Conservation (phyloP, 2,113 vertebrate genomes). For the Nibea albiflora region DNA sequence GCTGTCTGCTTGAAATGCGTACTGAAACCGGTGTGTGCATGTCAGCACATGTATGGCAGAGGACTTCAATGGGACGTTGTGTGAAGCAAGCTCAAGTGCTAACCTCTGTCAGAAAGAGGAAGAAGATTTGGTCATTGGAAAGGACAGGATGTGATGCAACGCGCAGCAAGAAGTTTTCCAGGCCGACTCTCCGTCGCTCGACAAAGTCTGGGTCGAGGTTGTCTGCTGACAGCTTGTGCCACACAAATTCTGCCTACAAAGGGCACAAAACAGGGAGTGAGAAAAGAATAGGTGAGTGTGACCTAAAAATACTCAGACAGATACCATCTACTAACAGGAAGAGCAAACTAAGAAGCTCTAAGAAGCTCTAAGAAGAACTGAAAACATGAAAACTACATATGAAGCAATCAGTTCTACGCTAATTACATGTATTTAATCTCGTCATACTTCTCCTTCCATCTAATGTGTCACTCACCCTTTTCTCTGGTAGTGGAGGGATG, state of each 20-base stretch:
- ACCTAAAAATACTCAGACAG: neutral
- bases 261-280: constrained; percentile 37
- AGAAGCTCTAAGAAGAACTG: no score
- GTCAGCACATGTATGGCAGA: neutral
- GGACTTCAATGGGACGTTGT: neutral
- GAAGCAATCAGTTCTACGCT: neutral
- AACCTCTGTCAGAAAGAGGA: constrained; percentile 93
- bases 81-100: neutral
- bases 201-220: constrained; percentile 98
- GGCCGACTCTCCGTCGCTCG: constrained; percentile 91
- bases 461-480: constrained; percentile 87
- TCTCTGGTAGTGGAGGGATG: constrained; percentile 93
- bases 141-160: constrained; percentile 92
- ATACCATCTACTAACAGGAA: neutral
- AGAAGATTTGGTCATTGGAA: constrained; percentile 91
- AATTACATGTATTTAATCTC: neutral
- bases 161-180: constrained; percentile 95
- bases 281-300: neutral
- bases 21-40: neutral
- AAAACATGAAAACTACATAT: neutral
- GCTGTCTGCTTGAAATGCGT: neutral
- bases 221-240: constrained; percentile 96
- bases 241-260: constrained; percentile 94
- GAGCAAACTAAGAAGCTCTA: neutral
- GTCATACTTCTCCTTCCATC: neutral